Evolutionary conservation across 2,888 invertebrate genomes (phyloP).

Genomic region (Sepioteuthis lessoniana): DNA sequence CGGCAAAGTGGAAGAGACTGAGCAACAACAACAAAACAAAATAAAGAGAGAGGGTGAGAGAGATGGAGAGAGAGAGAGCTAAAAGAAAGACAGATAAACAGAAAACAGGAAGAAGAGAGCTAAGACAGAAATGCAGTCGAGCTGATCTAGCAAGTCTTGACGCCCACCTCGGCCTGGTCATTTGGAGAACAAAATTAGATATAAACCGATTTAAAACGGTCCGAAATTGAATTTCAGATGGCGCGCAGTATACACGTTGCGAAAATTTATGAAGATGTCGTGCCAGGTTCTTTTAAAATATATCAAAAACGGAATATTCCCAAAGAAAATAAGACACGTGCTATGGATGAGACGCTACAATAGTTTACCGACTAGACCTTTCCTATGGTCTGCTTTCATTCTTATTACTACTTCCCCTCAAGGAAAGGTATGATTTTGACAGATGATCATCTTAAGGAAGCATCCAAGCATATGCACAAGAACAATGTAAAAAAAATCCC

Average conservation of each 20-base stretch:
- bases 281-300: background rate
- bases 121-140: background rate
- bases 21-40: background rate
- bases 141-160: background rate
- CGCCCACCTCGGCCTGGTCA: constrained; percentile 25
- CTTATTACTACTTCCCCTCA: no score
- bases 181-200: background rate
- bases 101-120: background rate
- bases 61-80: no score
- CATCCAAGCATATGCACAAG: no score
- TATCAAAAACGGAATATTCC: background rate
- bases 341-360: no score
- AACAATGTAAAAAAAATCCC: background rate
- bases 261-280: background rate
- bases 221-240: background rate
- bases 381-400: no score
- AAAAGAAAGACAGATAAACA: no score
- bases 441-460: background rate
- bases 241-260: no score
- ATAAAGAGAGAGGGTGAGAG: background rate
- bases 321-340: no score
- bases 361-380: no score
- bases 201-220: background rate
- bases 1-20: background rate
- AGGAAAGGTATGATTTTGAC: background rate